Conservation (phyloP, 1,140 invertebrate genomes). For the Drosophila trapezifrons region DNA sequence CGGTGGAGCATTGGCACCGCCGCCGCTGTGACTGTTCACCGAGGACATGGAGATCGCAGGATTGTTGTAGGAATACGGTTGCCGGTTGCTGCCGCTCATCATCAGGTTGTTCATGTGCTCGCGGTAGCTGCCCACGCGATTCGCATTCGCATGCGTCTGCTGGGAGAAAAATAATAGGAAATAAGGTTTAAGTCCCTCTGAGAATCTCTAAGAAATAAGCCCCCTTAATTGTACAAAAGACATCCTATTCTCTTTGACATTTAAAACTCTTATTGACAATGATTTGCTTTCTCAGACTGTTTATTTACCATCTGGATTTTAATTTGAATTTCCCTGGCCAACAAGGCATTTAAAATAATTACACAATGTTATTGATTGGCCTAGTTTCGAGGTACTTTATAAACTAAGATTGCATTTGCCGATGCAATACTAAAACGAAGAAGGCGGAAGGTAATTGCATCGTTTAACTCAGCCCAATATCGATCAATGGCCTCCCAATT, state of each 20-base stretch:
- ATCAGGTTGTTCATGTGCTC: constrained; percentile 80
- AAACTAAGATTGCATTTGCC: constrained; percentile 2
- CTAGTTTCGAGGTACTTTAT: not conserved
- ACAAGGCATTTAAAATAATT: too few relatives aligned
- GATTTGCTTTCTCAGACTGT: too few relatives aligned
- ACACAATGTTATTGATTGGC: not conserved
- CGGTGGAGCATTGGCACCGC: constrained; percentile 75
- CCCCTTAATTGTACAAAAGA: not conserved
- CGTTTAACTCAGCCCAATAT: constrained; percentile 12
- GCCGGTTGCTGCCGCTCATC: constrained; percentile 70
- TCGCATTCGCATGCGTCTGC: constrained; percentile 73
- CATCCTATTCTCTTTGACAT: too few relatives aligned
- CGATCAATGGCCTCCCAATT: constrained; percentile 12
- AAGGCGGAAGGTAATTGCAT: constrained; percentile 12
- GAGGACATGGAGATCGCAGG: constrained; percentile 82
- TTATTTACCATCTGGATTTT: too few relatives aligned
- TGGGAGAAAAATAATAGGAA: constrained; percentile 33
- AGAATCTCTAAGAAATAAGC: not conserved
- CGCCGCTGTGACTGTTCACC: constrained; percentile 73
- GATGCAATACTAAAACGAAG: not conserved
- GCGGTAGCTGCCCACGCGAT: constrained; percentile 70
- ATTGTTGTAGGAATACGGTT: constrained; percentile 79
- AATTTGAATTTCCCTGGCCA: too few relatives aligned
- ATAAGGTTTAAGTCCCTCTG: not conserved
- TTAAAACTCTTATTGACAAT: too few relatives aligned